phyloP scores from a whole-genome alignment of 2,888 invertebrate genomes.

The Diloba caeruleocephala region DNA sequence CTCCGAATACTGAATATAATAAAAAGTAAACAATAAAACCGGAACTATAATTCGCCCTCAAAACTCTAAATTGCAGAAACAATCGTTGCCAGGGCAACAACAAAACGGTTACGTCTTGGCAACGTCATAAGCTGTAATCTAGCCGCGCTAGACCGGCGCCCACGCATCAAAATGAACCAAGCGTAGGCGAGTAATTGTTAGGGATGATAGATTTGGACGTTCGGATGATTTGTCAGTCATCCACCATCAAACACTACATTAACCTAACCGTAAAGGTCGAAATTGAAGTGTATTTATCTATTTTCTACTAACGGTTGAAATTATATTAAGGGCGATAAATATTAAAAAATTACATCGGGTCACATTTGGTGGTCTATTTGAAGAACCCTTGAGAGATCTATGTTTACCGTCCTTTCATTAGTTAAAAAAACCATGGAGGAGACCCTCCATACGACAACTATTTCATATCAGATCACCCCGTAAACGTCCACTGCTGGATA shows the following conservation, averaged over 20 bases:
- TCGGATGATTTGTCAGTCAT: slow-evolving; percentile 43
- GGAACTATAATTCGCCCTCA: too few species aligned
- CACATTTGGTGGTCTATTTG: too few species aligned
- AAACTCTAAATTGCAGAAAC: slow-evolving; percentile 11
- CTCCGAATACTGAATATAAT: not conserved
- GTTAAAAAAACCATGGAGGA: too few species aligned
- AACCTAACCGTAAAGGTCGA: slow-evolving; percentile 19
- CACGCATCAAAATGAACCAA: slow-evolving; percentile 37
- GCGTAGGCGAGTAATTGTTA: slow-evolving; percentile 51
- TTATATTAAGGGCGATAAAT: too few species aligned
- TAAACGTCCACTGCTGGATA: too few species aligned
- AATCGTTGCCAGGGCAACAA: slow-evolving; percentile 35
- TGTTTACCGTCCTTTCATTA: too few species aligned
- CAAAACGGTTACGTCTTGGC: slow-evolving; percentile 29
- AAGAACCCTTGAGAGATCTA: too few species aligned
- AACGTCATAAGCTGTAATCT: slow-evolving; percentile 36
- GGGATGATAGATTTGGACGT: slow-evolving; percentile 42
- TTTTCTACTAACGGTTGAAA: not conserved
- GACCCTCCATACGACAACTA: too few species aligned
- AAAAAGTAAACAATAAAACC: slow-evolving; percentile 8
- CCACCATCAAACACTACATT: slow-evolving; percentile 38
- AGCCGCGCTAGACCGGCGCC: slow-evolving; percentile 49
- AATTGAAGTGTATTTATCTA: slow-evolving; percentile 18
- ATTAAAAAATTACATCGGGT: too few species aligned
- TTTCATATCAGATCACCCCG: too few species aligned